Evolutionary conservation across 2,797 vertebrate genomes (phyloP), one percentile per base, ranked within the genome.

Genomic region (Lepus oiostolus): DNA sequence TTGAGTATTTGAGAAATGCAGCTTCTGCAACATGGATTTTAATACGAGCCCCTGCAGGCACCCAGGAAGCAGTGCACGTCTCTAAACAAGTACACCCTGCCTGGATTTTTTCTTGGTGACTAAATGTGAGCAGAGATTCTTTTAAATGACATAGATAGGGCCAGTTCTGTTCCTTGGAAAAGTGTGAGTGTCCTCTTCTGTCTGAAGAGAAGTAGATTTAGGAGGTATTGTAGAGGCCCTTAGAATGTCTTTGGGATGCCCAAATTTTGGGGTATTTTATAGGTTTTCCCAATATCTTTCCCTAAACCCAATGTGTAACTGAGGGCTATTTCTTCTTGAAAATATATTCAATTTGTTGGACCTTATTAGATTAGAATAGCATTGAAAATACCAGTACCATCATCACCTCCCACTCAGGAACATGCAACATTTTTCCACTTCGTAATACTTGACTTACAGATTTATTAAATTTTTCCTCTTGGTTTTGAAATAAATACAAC

Each of bases 1-100:
- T 92, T 92, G 70, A 90, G 38, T 30, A 71, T 97, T 96, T 63
- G 68, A 72, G 65, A 91, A 95, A 91, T 22, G 21, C 24, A 67
- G 47, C 26, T 82, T 77, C n/a, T 35, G 17, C 54, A 81, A 14
- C 12, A 54, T 70, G 38, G 52, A 42, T 94, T 96, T 95, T 90
- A 54, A n/a, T 84, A 76, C 71, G 83, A 32, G 12, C 54, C 80
- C 80, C 68, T 95, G 72, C 75, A 91, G 86, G 35, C 26, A 82
- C 0, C 2, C 35, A 42, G 47, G n/a, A 82, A 68, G 38, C 54
- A 92, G 58, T 52, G 19, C 35, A 84, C 35, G 9, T 91, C 32
- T 86, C 47, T 72, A 81, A 92, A 86, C 17, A 68, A 95, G 50
- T 13, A 58, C 2, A 21, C 10, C 30, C 16, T 8, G n/a, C 7